Evolutionary conservation across 1,140 invertebrate species (phyloP), one percentile per base, ranked within the genome.

Genomic region (Rhagoletis pomonella): DNA sequence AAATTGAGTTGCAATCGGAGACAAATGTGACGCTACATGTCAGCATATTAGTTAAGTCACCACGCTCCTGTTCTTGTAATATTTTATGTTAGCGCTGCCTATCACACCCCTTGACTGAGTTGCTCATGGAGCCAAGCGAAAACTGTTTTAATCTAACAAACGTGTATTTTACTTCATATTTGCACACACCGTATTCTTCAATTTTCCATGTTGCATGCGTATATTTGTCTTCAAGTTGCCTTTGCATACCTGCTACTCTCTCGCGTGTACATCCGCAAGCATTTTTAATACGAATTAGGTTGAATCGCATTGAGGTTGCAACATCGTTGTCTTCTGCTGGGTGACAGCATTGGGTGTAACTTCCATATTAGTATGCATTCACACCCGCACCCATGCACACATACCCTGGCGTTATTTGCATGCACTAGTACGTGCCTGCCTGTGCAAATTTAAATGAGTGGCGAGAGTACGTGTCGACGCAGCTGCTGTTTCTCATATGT

Each of bases 401-500:
- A 19, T 50, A 17, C 39, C 42, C 44, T 12, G 17, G 17, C 73
- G 73, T 77, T 77, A 77, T 77, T 77, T 81, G 47, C 73, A 81
- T 81, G 47, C 73, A 81, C n/a, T 47, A 19, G 73, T 29, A 47
- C 73, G 73, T 81, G 73, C 42, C 50, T 55, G 73, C 73, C 55
- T 55, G 73, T 47, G 73, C 47, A 81, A 81, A 81, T 81, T 81
- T 81, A 81, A 81, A 81, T 81, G 47, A 81, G 73, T 81, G 73
- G 50, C 47, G 47, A 81, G 47, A 55, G 73, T 81, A 81, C 73
- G 73, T 81, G 73, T 81, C 73, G n/a, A 42, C 47, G 73, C 73
- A 81, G 73, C 47, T 81, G 73, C 5, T 19, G 10, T 2, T 7
- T 55, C 50, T 55, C 50, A 55, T 55, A 55, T 10, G 5, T 55